These are phyloP conservation scores for Cossypha dichroa DNA, from an alignment of 2,797 vertebrate genomes.

Conservation along the genomic window DNA sequence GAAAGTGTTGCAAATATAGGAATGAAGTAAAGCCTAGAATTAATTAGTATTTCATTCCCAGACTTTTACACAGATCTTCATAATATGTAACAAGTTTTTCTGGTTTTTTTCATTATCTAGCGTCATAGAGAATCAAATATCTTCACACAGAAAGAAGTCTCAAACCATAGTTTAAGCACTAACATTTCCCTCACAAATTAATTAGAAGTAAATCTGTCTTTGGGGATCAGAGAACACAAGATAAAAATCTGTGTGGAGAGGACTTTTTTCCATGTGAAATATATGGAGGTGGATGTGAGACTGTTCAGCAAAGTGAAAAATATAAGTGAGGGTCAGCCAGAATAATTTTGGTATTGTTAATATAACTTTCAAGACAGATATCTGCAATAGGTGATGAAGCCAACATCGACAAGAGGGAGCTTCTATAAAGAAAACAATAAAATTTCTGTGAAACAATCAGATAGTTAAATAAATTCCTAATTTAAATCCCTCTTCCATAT, in stretches of 20 bases:
- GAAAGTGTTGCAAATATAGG: background rate
- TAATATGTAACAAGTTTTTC: background rate
- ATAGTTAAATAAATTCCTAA: background rate
- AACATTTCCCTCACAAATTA: background rate
- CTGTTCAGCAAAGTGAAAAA: background rate
- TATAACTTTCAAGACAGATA: background rate
- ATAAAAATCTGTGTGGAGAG: background rate
- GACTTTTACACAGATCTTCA: background rate
- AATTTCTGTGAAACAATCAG: background rate
- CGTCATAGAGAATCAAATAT: background rate
- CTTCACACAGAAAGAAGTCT: background rate
- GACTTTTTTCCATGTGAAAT: background rate
- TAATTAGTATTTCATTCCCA: background rate
- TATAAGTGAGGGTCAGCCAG: background rate
- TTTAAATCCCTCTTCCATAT: background rate
- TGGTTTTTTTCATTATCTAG: background rate
- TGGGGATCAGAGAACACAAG: background rate
- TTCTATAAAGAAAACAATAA: background rate
- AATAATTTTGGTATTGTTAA: background rate
- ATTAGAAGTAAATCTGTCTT: background rate
- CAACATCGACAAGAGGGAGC: rapidly evolving
- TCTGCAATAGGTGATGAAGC: background rate
- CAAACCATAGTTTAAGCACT: background rate
- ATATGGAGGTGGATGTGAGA: background rate
- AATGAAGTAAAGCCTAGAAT: background rate